Evolutionary conservation across 2,888 invertebrate genomes (phyloP), one percentile per base, ranked within the genome.

Genomic region (Phlogophora meticulosa): DNA sequence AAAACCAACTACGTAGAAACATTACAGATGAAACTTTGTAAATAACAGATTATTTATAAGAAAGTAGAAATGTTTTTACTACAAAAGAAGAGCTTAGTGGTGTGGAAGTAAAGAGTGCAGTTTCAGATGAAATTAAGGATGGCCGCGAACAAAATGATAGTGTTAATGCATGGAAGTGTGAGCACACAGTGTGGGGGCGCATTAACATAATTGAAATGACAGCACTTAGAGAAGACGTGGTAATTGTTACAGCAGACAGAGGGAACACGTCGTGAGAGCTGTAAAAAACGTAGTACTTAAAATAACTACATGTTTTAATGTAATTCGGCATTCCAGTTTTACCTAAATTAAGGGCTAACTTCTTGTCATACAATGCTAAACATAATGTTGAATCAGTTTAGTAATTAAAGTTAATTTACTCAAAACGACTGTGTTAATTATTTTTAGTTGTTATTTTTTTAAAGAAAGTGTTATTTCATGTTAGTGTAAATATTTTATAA

Each of bases 161-260:
- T 67, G 45, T 78, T 62, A 75, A 64, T 58, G 57, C 22, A 61
- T 64, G 51, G 46, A 68, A 66, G 62, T 58, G 24, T 73, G n/a
- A 40, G 13, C 53, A 59, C 73, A 66, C 65, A 72, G 63, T 55
- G 38, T 28, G 52, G 52, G 43, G 34, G 28, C 17, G 45, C 40
- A 72, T 78, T 66, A 34, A 61, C 56, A 56, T 79, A 75, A 75
- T 78, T 78, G 28, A 48, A 72, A 67, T 20, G 55, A 58, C 49
- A 60, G 60, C 40, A 48, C 66, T 65, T 34, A 34, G 13, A 43
- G 38, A 48, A 48, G 52, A 46, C 13, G 56, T 56, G 22, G 10
- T 72, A 40, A 53, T 58, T 58, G 24, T 76, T 71, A 36, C 24
- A 28, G 20, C n/a, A 46, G 20, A 20, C 24, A 45, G 9, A 56